Evolutionary conservation across 53 echinoderm and acorn worm genomes (phyloP).

Genomic region (Mesocentrotus franciscanus): DNA sequence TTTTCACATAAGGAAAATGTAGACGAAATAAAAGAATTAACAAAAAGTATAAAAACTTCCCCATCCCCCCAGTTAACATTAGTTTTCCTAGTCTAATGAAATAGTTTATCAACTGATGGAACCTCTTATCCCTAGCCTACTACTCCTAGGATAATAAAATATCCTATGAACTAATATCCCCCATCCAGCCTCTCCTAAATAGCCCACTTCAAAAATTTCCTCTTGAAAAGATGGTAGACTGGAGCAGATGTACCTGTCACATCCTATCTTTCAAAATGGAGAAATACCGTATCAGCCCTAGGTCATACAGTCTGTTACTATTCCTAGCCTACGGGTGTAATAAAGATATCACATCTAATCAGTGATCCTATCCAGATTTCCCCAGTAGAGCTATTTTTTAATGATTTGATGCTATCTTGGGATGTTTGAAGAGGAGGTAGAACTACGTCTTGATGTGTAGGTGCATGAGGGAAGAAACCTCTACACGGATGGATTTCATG

Average conservation of each 20-base stretch:
- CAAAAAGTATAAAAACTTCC: too few species aligned
- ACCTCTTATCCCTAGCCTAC: neutral
- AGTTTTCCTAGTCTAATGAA: too few species aligned
- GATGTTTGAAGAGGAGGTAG: neutral
- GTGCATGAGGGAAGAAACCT: neutral
- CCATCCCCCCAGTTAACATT: too few species aligned
- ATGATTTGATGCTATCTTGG: conserved; percentile 21
- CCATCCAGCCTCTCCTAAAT: neutral
- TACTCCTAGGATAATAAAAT: neutral
- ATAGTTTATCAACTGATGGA: too few species aligned
- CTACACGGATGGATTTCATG: too few species aligned
- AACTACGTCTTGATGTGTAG: neutral
- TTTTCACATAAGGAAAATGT: too few species aligned
- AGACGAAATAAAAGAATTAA: too few species aligned
- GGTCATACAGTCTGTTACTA: conserved; percentile 20
- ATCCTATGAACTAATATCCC: neutral
- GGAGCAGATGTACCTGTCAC: conserved; percentile 12
- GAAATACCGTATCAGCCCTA: neutral
- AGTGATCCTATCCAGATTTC: neutral
- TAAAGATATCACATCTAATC: neutral
- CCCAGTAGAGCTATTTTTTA: neutral
- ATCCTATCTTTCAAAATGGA: neutral
- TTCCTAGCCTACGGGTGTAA: conserved; percentile 9
- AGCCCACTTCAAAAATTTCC: neutral
- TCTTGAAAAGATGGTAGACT: neutral